phyloP scores from a whole-genome alignment of 1,140 invertebrate genomes.

The Hestina assimilis region DNA sequence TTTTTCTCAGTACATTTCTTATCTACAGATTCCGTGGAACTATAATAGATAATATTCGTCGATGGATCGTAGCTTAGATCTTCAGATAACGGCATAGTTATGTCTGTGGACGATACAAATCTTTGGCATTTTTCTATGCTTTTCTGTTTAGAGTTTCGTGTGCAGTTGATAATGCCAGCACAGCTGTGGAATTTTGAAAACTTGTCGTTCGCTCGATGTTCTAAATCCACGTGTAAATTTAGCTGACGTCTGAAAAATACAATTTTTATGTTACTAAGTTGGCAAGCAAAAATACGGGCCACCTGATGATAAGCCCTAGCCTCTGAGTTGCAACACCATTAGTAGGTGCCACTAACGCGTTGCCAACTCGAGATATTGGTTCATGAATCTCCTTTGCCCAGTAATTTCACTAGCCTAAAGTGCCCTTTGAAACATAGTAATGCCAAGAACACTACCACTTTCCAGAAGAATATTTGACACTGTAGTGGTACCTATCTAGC shows the following conservation, averaged over 20 bases:
- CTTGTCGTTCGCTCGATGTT: slow-evolving; percentile 44
- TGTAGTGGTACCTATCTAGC: too few species aligned
- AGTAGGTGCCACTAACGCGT: too few species aligned
- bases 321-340: too few species aligned
- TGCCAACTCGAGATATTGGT: too few species aligned
- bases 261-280: not conserved
- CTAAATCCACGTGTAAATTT: slow-evolving; percentile 43
- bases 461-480: too few species aligned
- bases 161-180: slow-evolving; percentile 40
- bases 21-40: slow-evolving; percentile 37
- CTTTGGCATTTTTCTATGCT: slow-evolving; percentile 2
- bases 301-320: too few species aligned
- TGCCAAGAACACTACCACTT: too few species aligned
- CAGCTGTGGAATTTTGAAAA: slow-evolving; percentile 57
- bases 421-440: too few species aligned
- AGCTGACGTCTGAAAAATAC: slow-evolving; percentile 47
- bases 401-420: too few species aligned
- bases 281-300: too few species aligned
- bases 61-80: slow-evolving; percentile 46
- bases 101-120: not conserved
- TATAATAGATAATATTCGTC: slow-evolving; percentile 53
- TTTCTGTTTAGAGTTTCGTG: slow-evolving; percentile 11
- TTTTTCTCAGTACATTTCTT: slow-evolving; percentile 36
- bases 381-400: too few species aligned
- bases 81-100: slow-evolving; percentile 16